phyloP scores from a whole-genome alignment of 2,888 invertebrate species.

The Toxonevra muliebris region DNA sequence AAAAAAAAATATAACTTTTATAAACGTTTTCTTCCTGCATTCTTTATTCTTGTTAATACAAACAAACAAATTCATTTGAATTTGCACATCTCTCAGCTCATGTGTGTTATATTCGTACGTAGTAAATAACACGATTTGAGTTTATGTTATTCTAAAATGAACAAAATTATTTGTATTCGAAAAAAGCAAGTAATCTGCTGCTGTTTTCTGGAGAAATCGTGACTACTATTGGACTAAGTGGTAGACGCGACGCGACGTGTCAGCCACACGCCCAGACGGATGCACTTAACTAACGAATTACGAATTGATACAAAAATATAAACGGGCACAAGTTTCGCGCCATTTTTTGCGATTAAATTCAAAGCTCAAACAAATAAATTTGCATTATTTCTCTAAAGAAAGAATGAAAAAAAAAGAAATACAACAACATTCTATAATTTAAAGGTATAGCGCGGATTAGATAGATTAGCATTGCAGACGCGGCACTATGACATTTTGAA shows the following conservation, averaged over 20 bases:
- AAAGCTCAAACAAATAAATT: constrained; percentile 17
- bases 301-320: constrained; percentile 14
- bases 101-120: neutral
- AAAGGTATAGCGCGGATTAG: neutral
- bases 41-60: no score
- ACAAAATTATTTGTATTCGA: no score
- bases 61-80: neutral
- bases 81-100: neutral
- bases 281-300: constrained; percentile 8
- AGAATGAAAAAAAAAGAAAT: constrained; percentile 1
- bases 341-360: constrained; percentile 36
- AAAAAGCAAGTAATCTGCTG: no score
- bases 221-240: no score
- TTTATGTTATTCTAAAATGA: no score
- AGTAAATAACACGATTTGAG: no score
- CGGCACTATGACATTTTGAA: neutral
- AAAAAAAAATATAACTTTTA: neutral
- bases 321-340: constrained; percentile 52
- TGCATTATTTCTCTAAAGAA: neutral
- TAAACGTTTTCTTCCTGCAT: constrained; percentile 2
- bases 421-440: neutral
- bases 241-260: no score
- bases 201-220: no score
- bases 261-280: constrained; percentile 48
- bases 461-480: neutral